Evolutionary conservation across 1,140 invertebrate genomes (phyloP), one percentile per base, ranked within the genome.

Genomic region (Apis dorsata): DNA sequence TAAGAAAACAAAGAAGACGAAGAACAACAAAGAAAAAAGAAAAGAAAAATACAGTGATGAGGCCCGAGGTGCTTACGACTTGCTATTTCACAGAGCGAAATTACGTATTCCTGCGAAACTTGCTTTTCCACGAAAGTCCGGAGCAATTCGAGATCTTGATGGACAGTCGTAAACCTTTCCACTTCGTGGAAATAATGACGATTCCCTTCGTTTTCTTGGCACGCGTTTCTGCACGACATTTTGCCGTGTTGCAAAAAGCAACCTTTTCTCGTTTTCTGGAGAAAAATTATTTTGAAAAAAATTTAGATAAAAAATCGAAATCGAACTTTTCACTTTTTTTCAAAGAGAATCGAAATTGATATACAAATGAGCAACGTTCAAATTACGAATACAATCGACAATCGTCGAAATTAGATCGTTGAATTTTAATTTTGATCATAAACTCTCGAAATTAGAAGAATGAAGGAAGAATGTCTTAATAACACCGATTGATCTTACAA

Each of bases 91-190:
- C 60, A 51, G 24, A 21, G 62, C 34, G 72, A 87, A 86, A 86
- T 86, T 86, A 87, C 72, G 71, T 86, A 87, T 86, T 87, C 77
- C 55, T 60, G 53, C 72, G 81, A 84, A 86, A 84, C 74, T 87
- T 87, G 72, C 24, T 44, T 75, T 69, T 77, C 81, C 57, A 60
- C 62, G 84, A 19, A 76, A 86, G 73, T 74, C 53, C 66, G n/a
- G 12, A 57, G 77, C 63, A 77, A 84, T 84, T 87, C 83, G 62
- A 78, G 70, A 86, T 81, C 85, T 81, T 86, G 86, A 88, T 86
- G 81, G 78, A 87, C 86, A 86, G 85, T 84, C 85, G 86, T 86
- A 86, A 88, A 88, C 78, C 78, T 86, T 69, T 88, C 76, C 65
- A 74, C 69, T 53, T 81, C 59, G 70, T 69, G 74, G 65, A 81